Percentiles rank a stretch among this genome's conserved stretches.
These are phyloP conservation scores for Tachuris rubrigastra DNA, from an alignment of 2,113 vertebrate genomes.

Conservation along the genomic window DNA sequence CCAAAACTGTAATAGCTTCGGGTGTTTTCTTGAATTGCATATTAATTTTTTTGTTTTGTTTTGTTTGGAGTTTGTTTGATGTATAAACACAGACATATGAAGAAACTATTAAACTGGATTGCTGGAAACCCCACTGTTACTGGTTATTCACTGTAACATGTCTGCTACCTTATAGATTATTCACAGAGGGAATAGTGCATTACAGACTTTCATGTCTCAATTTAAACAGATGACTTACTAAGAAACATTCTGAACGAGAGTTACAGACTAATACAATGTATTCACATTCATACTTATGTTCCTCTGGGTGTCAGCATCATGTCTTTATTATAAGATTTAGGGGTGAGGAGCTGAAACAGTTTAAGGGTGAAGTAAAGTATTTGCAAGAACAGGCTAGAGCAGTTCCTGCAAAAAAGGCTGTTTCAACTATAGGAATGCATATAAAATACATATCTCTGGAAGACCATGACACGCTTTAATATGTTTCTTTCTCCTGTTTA, in stretches of 20 bases:
- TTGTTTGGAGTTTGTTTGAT: constrained; percentile 38
- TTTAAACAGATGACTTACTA: neutral
- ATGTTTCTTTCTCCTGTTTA: neutral
- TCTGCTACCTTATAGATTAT: neutral
- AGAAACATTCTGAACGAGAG: neutral
- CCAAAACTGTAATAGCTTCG: neutral
- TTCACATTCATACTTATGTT: neutral
- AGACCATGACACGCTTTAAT: neutral
- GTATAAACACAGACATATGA: constrained; percentile 38
- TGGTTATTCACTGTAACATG: neutral
- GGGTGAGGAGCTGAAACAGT: neutral
- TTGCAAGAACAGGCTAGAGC: neutral
- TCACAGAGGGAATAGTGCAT: neutral
- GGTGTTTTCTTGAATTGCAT: constrained; percentile 14
- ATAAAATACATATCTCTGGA: neutral
- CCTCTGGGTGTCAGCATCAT: neutral
- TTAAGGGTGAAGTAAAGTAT: neutral
- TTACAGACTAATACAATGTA: neutral
- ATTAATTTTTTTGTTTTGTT: neutral
- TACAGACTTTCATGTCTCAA: neutral
- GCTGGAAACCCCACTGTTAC: neutral
- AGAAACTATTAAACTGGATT: constrained; percentile 52
- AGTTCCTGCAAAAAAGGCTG: neutral
- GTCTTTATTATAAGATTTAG: neutral
- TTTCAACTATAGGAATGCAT: neutral